Conservation (phyloP, 2,113 vertebrate genomes). For the Noturus placidus region DNA sequence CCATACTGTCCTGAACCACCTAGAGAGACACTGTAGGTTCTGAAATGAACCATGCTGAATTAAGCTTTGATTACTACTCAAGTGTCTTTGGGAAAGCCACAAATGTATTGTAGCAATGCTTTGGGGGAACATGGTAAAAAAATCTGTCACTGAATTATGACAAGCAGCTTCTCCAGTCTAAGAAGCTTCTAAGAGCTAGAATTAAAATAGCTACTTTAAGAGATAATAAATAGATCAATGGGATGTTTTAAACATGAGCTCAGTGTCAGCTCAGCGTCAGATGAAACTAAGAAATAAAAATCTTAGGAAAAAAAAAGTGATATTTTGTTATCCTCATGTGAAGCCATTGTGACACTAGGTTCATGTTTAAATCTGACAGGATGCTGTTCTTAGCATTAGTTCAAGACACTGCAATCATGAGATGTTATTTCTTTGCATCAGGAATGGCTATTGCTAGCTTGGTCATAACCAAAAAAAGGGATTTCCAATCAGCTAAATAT, state of each 20-base stretch:
- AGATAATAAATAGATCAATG: conserved; percentile 4
- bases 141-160: not conserved
- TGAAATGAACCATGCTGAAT: not conserved
- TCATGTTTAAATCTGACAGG: not conserved
- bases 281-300: conserved; percentile 5
- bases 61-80: not conserved
- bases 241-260: not conserved
- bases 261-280: not conserved
- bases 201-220: not conserved
- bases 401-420: not conserved
- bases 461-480: not conserved
- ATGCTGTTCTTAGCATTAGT: not conserved
- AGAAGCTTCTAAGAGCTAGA: not conserved
- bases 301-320: not conserved
- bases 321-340: not conserved
- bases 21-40: too few species aligned
- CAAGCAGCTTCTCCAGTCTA: conserved; percentile 2
- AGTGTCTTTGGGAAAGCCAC: not conserved
- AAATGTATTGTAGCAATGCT: not conserved
- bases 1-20: not conserved
- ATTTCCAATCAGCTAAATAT: not conserved
- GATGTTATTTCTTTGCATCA: not conserved
- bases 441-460: not conserved
- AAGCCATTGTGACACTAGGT: not conserved
- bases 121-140: not conserved